These are phyloP conservation scores for Shinisaurus crocodilurus DNA, from an alignment of 2,113 vertebrate genomes.

Conservation along the genomic window DNA sequence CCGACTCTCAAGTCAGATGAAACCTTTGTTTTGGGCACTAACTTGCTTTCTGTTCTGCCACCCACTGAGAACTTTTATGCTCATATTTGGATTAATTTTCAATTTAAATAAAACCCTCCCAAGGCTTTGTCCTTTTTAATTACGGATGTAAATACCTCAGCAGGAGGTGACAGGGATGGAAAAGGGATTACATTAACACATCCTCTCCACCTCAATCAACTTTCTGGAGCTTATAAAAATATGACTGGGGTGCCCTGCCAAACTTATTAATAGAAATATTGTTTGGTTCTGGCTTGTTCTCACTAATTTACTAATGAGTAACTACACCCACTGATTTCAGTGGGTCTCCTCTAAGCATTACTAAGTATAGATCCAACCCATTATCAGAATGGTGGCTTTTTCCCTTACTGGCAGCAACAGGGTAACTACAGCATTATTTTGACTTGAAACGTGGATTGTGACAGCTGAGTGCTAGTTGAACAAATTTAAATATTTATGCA, in stretches of 20 bases:
- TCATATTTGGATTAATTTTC: slow-evolving; percentile 24
- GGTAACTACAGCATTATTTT: not conserved
- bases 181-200: not conserved
- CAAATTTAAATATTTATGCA: not conserved
- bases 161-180: not conserved
- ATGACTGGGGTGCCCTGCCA: not conserved
- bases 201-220: not conserved
- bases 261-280: not conserved
- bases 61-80: slow-evolving; percentile 14
- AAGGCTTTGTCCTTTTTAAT: slow-evolving; percentile 31
- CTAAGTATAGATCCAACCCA: too few relatives aligned
- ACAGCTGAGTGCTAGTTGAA: not conserved
- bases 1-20: not conserved
- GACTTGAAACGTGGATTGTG: not conserved
- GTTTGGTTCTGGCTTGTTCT: not conserved
- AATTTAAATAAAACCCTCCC: slow-evolving; percentile 34
- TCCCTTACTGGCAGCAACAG: not conserved
- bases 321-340: not conserved
- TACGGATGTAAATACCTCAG: slow-evolving; percentile 32
- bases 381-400: not conserved
- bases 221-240: not conserved
- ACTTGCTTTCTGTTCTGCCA: not conserved
- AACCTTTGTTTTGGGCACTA: not conserved
- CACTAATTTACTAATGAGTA: not conserved
- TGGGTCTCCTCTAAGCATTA: too few relatives aligned